phyloP scores from a whole-genome alignment of 2,888 invertebrate genomes.

The Lasioglossum figueresi region DNA sequence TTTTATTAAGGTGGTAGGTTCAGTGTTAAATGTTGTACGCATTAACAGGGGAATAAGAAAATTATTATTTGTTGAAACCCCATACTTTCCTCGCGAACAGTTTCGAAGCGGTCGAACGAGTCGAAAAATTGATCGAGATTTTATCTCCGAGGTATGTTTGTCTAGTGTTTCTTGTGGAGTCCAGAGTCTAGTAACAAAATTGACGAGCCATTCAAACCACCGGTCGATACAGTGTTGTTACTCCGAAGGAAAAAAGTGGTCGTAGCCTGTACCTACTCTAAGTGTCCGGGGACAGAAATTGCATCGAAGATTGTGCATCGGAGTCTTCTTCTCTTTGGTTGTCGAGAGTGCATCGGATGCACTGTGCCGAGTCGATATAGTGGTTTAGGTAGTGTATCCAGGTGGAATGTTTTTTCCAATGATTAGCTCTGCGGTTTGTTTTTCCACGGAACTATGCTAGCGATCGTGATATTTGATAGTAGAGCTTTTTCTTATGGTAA shows the following conservation, averaged over 20 bases:
- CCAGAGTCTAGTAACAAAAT: not conserved
- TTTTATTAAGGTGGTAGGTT: too few species aligned
- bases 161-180: not conserved
- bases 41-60: not conserved
- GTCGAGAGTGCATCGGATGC: not conserved
- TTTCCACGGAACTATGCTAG: not conserved
- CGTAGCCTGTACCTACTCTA: not conserved
- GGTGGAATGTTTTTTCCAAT: not conserved
- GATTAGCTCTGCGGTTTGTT: conserved; percentile 2
- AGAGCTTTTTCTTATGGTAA: not conserved
- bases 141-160: not conserved
- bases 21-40: too few species aligned
- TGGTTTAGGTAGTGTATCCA: not conserved
- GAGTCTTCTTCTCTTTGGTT: not conserved
- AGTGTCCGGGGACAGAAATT: conserved; percentile 6
- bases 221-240: not conserved
- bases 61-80: not conserved
- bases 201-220: too few species aligned
- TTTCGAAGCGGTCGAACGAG: not conserved
- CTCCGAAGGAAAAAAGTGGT: not conserved
- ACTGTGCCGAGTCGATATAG: not conserved
- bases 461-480: not conserved
- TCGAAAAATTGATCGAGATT: not conserved
- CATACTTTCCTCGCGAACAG: not conserved
- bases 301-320: not conserved